Conservation (phyloP, 2,888 invertebrate genomes). For the Lasioglossum malachurum region DNA sequence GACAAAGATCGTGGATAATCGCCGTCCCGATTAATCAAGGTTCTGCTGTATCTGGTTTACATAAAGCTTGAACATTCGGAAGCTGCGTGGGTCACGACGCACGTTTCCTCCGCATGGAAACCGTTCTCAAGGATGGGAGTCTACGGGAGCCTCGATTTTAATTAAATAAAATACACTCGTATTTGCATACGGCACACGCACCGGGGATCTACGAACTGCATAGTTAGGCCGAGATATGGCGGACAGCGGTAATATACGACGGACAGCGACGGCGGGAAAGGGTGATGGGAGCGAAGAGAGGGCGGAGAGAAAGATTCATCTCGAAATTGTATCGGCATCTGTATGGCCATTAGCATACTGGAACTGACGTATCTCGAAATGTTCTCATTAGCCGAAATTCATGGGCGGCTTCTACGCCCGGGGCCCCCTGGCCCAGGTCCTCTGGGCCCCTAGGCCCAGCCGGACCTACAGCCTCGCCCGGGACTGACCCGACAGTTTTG, state of each 20-base stretch:
- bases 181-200: constrained; percentile 68
- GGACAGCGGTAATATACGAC: constrained; percentile 81
- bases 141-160: constrained; percentile 45
- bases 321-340: constrained; percentile 85
- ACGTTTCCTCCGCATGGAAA: not conserved
- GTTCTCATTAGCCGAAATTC: constrained; percentile 85
- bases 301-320: constrained; percentile 82
- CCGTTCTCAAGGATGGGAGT: not conserved
- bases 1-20: constrained; percentile 1
- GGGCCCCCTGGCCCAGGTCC: constrained; percentile 48
- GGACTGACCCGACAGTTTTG: constrained; percentile 73
- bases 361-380: constrained; percentile 85
- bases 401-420: constrained; percentile 83
- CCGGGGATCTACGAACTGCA: constrained; percentile 70
- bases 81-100: constrained; percentile 6
- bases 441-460: constrained; percentile 8
- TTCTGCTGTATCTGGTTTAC: constrained; percentile 6
- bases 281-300: constrained; percentile 45
- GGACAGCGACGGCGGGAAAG: constrained; percentile 48
- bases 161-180: constrained; percentile 67
- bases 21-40: constrained; percentile 14
- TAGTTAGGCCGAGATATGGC: constrained; percentile 82
- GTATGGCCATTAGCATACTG: constrained; percentile 85
- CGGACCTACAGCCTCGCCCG: constrained; percentile 73
- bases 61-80: constrained; percentile 21